Evolutionary conservation across 2,888 invertebrate species (phyloP).

Genomic region (Caprella mutica): DNA sequence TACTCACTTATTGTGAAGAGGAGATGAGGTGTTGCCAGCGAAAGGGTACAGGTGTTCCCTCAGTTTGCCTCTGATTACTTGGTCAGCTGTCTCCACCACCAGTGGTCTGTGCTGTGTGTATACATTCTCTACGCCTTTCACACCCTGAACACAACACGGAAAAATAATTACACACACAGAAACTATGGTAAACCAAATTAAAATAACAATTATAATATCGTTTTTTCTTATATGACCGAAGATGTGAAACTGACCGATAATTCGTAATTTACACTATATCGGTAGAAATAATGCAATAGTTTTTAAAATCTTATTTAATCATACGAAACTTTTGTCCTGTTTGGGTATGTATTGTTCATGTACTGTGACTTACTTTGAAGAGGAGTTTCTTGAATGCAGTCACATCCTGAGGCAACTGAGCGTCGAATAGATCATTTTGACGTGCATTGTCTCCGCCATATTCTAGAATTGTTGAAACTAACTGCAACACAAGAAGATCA

Average conservation of each 20-base stretch:
- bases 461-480: conserved; percentile 58
- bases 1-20: too few relatives aligned
- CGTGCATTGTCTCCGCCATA: conserved; percentile 73
- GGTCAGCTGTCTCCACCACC: conserved; percentile 76
- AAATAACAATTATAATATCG: too few relatives aligned
- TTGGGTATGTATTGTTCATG: too few relatives aligned
- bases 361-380: conserved; percentile 67
- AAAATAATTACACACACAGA: too few relatives aligned
- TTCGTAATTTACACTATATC: too few relatives aligned
- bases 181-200: too few relatives aligned
- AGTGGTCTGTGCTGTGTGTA: conserved; percentile 97
- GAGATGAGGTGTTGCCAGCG: conserved; percentile 47
- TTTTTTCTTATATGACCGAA: too few relatives aligned
- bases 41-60: conserved; percentile 75
- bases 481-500: conserved; percentile 40
- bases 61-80: conserved; percentile 78
- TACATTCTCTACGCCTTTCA: conserved; percentile 95
- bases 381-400: conserved; percentile 76
- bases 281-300: too few relatives aligned
- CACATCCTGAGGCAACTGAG: conserved; percentile 57
- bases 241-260: too few relatives aligned
- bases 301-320: too few relatives aligned
- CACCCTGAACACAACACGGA: conserved; percentile 48
- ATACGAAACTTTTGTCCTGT: too few relatives aligned
- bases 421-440: conserved; percentile 68